Evolutionary conservation across 1,140 invertebrate species (phyloP).

Genomic region (Drosophila mojavensis): DNA sequence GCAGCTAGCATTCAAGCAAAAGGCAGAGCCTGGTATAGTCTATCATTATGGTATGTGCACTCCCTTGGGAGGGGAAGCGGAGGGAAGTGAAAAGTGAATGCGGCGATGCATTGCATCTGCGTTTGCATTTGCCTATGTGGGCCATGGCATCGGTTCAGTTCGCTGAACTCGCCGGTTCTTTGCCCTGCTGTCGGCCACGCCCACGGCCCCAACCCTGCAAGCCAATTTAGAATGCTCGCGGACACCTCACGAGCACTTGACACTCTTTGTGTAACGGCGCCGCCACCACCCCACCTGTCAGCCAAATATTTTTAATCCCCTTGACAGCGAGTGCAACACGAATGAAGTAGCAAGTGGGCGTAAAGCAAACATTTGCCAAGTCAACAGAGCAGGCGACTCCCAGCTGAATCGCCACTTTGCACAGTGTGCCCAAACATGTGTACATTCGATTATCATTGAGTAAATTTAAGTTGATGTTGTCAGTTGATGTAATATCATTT

Average conservation of each 20-base stretch:
- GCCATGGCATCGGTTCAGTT: constrained; percentile 20
- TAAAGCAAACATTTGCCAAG: constrained; percentile 40
- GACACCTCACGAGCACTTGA: constrained; percentile 65
- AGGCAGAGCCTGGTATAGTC: constrained; percentile 1
- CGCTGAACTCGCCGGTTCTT: constrained; percentile 27
- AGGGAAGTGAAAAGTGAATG: too few relatives aligned
- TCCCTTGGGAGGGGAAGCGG: background rate
- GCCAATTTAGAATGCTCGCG: constrained; percentile 67
- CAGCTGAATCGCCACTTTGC: constrained; percentile 6
- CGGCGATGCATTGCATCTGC: background rate
- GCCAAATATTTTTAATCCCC: constrained; percentile 54
- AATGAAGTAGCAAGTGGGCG: constrained; percentile 32
- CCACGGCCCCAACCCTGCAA: constrained; percentile 28
- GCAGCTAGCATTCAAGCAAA: background rate
- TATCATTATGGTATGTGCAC: constrained; percentile 26
- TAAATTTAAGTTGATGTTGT: background rate
- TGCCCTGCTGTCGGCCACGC: background rate
- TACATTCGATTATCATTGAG: background rate
- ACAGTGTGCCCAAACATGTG: constrained; percentile 20
- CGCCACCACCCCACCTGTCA: constrained; percentile 11
- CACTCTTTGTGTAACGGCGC: constrained; percentile 54
- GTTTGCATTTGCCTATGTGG: constrained; percentile 23
- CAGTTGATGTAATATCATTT: too few relatives aligned
- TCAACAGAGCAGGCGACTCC: constrained; percentile 41
- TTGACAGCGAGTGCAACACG: constrained; percentile 28